Evolutionary conservation across 2,797 vertebrate species (phyloP).

Genomic region (Clamator glandarius): DNA sequence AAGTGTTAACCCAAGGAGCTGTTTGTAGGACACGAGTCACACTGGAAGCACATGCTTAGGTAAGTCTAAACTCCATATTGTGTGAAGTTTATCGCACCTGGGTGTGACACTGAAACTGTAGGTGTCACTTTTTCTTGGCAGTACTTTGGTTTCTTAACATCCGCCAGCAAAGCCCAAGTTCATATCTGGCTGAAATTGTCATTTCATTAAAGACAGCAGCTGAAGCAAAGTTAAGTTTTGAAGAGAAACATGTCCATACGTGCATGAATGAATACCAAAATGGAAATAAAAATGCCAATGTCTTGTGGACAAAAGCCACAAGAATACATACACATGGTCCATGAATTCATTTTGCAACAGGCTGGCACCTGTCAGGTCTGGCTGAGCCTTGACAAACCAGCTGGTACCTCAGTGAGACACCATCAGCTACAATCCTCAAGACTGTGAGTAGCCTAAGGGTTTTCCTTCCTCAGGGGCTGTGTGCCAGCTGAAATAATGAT

Average conservation of each 20-base stretch:
- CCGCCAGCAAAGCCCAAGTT: background rate
- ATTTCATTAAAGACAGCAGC: background rate
- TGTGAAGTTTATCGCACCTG: background rate
- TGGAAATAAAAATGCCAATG: background rate
- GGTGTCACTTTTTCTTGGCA: background rate
- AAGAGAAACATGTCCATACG: background rate
- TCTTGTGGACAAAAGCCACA: background rate
- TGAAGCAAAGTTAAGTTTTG: background rate
- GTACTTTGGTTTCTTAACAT: background rate
- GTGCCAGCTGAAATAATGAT: background rate
- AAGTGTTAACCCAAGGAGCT: background rate
- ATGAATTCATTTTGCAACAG: background rate
- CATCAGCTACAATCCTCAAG: background rate
- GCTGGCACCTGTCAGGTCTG: background rate
- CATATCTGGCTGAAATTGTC: background rate
- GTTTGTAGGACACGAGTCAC: background rate
- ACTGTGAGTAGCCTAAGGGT: background rate
- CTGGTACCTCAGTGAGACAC: background rate
- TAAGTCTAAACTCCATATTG: background rate
- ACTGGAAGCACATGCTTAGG: background rate
- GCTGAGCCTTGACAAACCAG: background rate
- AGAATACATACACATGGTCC: fast-evolving
- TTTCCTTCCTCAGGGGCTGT: background rate
- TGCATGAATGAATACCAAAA: background rate
- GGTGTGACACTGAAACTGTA: slow-evolving; percentile 1